Percentiles rank a stretch among this genome's conserved stretches.
phyloP scores from a whole-genome alignment of 2,797 vertebrate species.

The Oophaga sylvatica region DNA sequence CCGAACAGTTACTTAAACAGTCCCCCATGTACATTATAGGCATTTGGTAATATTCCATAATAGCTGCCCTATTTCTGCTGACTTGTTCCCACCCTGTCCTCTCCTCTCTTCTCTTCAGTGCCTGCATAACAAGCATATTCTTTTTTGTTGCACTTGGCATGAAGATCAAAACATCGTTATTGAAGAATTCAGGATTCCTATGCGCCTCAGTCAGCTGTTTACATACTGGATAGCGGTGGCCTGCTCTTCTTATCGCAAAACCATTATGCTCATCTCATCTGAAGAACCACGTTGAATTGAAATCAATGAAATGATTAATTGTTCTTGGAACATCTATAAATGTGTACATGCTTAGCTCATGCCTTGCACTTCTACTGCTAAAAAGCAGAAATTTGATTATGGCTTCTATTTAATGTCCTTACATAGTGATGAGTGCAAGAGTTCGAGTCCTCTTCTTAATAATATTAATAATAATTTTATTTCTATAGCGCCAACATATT shows the following conservation, averaged over 20 bases:
- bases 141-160: constrained; percentile 51
- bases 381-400: not conserved
- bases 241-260: constrained; percentile 41
- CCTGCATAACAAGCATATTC: constrained; percentile 46
- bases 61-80: constrained; percentile 11
- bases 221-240: constrained; percentile 14
- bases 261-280: constrained; percentile 33
- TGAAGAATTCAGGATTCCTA: constrained; percentile 43
- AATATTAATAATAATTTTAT: too few relatives aligned
- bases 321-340: not conserved
- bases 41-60: constrained; percentile 17
- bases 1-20: not conserved
- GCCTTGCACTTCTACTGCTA: not conserved
- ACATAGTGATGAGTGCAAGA: not conserved
- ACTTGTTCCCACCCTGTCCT: constrained; percentile 13
- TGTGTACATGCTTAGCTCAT: not conserved
- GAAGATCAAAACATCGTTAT: constrained; percentile 54
- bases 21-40: not conserved
- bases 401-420: not conserved
- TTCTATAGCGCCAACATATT: too few relatives aligned
- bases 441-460: too few relatives aligned
- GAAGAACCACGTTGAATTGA: not conserved
- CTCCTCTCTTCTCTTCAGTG: constrained; percentile 23
- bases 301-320: constrained; percentile 1
- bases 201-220: constrained; percentile 42